Evolutionary conservation across 2,797 vertebrate species (phyloP), one percentile per base, ranked within the genome.

Genomic region (Semotilus atromaculatus): DNA sequence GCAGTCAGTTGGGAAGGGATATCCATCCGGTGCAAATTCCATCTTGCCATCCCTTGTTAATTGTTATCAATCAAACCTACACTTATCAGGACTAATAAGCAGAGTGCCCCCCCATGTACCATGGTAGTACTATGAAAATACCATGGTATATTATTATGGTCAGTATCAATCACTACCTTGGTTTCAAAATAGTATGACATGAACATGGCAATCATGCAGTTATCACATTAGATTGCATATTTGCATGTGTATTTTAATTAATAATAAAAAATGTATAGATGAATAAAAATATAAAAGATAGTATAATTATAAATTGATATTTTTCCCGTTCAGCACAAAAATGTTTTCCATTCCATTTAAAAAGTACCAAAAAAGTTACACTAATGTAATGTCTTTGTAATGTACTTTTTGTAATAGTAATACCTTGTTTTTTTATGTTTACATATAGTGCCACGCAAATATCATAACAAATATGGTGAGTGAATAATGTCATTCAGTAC

Each of bases 51-150:
- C 81, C 80, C 89, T 92, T 88, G 88, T 93, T 92, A 91, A 88
- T 89, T 86, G 84, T 86, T 89, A 93, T 93, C 92, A 92, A 90
- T 93, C 91, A 92, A 84, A 80, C 90, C 71, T 84, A 88, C 75
- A 81, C 86, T 90, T 91, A 93, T 90, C 60, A 82, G 75, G 90
- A 85, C 85, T 92, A 93, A 93, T 91, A 91, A 92, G 91, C 91
- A 80, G 89, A 86, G 89, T 91, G 31, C 18, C n/a, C n/a, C n/a
- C n/a, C n/a, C 48, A 21, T 53, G 19, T 53, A 53, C 7, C 51
- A 53, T 19, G 1, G 48, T 51, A 51, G 18, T 4, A 55, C n/a
- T n/a, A n/a, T 23, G 8, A 55, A 23, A 55, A 55, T 53, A 53
- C 19, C 51, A 53, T 60, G 10, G 55, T 60, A 60, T n/a, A 60